Conservation (phyloP, 2,797 vertebrate species). For the Pangasius macronema region DNA sequence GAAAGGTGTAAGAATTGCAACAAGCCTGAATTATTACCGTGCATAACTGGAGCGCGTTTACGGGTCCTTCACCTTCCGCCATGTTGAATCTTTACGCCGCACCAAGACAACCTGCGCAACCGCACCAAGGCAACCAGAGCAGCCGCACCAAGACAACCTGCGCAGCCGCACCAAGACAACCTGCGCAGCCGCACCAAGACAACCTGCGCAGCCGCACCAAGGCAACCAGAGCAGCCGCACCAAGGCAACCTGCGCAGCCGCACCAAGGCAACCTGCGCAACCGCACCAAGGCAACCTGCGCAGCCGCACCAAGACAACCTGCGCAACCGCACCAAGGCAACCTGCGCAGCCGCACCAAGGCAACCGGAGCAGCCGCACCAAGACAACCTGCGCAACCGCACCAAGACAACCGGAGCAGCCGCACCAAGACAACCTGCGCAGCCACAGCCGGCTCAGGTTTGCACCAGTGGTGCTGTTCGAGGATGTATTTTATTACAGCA, state of each 20-base stretch:
- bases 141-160: neutral
- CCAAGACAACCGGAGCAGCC: too few relatives aligned
- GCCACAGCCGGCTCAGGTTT: too few relatives aligned
- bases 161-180: conserved; percentile 60
- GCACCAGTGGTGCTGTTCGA: too few relatives aligned
- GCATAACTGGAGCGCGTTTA: conserved; percentile 70
- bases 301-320: neutral
- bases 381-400: too few relatives aligned
- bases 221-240: neutral
- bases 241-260: conserved; percentile 49
- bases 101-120: conserved; percentile 49
- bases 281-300: neutral
- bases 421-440: too few relatives aligned
- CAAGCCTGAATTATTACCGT: conserved; percentile 52
- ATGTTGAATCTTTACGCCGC: conserved; percentile 74
- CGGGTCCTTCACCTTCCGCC: conserved; percentile 73
- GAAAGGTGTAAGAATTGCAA: neutral
- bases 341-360: too few relatives aligned
- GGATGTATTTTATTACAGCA: too few relatives aligned
- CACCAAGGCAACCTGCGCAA: conserved; percentile 54
- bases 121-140: neutral
- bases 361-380: too few relatives aligned
- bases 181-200: neutral
- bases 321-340: neutral
- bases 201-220: neutral